These are phyloP conservation scores for Holothuria glaberrima DNA, from an alignment of 35 echinoderm and acorn worm genomes.

Conservation along the genomic window DNA sequence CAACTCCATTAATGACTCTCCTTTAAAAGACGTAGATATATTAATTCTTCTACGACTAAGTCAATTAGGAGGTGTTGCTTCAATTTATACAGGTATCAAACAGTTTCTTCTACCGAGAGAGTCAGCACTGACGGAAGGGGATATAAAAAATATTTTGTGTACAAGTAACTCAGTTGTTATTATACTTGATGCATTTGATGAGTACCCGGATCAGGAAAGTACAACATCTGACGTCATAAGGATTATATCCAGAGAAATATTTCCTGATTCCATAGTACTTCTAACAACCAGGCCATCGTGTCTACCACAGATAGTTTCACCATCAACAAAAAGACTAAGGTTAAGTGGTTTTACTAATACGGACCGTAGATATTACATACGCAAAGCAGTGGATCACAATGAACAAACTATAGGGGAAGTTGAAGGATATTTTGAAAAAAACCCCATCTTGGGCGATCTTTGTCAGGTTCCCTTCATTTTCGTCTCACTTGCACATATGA, in stretches of 20 bases:
- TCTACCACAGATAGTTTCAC: background rate
- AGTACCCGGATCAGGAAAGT: background rate
- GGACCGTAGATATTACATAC: background rate
- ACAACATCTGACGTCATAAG: background rate
- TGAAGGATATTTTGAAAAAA: background rate
- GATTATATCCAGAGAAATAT: background rate
- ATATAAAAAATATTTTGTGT: background rate
- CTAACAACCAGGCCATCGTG: conserved; percentile 9
- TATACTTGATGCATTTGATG: conserved; percentile 6
- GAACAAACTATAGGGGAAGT: background rate
- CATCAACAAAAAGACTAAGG: conserved; percentile 11
- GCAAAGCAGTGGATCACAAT: background rate
- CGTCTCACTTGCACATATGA: conserved; percentile 11
- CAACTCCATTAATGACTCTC: background rate
- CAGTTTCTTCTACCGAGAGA: background rate
- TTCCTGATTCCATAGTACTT: background rate
- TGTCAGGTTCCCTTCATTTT: conserved; percentile 16
- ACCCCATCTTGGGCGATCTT: conserved; percentile 9
- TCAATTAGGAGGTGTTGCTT: background rate
- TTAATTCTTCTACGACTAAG: background rate
- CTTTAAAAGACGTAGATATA: conserved; percentile 5
- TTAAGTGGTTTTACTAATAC: background rate
- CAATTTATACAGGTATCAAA: conserved; percentile 7
- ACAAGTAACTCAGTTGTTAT: background rate
- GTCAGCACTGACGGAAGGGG: background rate